A percentile compares a stretch with the other conserved stretches of the same genome.
Conservation (phyloP, 2,888 invertebrate genomes). For the Amorpha juglandis region DNA sequence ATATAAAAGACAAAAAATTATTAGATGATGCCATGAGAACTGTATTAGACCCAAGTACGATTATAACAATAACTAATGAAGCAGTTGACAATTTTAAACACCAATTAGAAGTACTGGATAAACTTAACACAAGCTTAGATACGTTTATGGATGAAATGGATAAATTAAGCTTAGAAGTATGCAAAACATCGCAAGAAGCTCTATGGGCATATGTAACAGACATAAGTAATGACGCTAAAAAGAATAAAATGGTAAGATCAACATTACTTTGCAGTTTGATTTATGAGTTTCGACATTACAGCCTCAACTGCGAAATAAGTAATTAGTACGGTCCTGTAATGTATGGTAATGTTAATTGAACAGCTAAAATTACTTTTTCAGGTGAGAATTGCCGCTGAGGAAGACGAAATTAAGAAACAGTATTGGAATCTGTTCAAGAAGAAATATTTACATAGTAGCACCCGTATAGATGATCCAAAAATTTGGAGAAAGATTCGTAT, state of each 20-base stretch:
- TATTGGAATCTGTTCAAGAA: conserved; percentile 75
- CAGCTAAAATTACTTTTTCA: conserved; percentile 41
- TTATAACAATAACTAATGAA: conserved; percentile 57
- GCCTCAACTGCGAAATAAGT: conserved; percentile 18
- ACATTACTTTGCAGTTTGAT: conserved; percentile 16
- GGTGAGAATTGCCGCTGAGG: conserved; percentile 72
- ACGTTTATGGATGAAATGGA: conserved; percentile 76
- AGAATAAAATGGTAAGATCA: conserved; percentile 71
- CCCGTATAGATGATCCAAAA: conserved; percentile 51
- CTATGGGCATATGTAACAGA: conserved; percentile 77
- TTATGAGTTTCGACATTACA: conserved; percentile 24
- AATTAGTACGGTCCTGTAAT: conserved; percentile 28
- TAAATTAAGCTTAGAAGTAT: conserved; percentile 71
- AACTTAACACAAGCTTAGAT: conserved; percentile 63
- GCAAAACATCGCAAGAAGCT: conserved; percentile 74
- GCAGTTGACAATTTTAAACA: conserved; percentile 61
- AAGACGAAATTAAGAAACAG: conserved; percentile 76
- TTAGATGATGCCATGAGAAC: conserved; percentile 73
- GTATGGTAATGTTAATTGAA: conserved; percentile 25
- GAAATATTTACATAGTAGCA: conserved; percentile 60
- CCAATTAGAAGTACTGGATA: conserved; percentile 64
- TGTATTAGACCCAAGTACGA: conserved; percentile 64
- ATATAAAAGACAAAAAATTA: conserved; percentile 68
- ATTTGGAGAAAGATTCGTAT: conserved; percentile 68
- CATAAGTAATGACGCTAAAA: conserved; percentile 68